Conservation (phyloP, 2,888 invertebrate species). For the Malacosoma neustria region DNA sequence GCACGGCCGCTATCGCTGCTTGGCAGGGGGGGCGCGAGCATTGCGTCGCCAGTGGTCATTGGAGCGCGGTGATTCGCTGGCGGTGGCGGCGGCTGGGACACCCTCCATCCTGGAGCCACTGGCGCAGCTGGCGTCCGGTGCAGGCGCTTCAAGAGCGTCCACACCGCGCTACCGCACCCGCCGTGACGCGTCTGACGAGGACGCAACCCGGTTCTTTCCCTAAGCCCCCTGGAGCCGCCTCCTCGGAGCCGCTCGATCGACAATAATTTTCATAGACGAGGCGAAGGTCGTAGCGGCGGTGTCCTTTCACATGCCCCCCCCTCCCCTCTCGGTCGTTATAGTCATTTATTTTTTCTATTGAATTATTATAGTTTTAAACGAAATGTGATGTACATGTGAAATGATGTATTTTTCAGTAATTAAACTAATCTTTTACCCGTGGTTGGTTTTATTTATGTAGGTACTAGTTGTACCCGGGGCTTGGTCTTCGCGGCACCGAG, state of each 20-base stretch:
- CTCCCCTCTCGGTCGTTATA: constrained; percentile 4
- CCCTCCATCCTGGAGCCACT: constrained; percentile 18
- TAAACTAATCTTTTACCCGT: constrained; percentile 32
- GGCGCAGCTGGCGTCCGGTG: constrained; percentile 14
- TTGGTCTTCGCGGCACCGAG: too few species aligned
- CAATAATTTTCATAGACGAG: constrained; percentile 54
- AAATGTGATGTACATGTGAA: constrained; percentile 38
- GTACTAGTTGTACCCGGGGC: too few species aligned
- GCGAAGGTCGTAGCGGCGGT: constrained; percentile 8
- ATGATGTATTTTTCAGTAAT: constrained; percentile 37
- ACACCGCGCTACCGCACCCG: constrained; percentile 37
- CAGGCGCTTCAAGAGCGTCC: constrained; percentile 17
- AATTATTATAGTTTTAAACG: constrained; percentile 21
- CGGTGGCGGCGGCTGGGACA: constrained; percentile 32
- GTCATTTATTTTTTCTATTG: constrained; percentile 24
- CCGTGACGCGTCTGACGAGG: constrained; percentile 25
- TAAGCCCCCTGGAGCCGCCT: constrained; percentile 8
- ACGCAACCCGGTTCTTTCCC: constrained; percentile 12
- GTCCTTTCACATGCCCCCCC: too few species aligned
- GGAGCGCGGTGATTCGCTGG: constrained; percentile 51
- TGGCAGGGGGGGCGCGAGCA: constrained; percentile 28
- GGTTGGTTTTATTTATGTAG: constrained; percentile 9
- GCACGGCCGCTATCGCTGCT: constrained; percentile 17
- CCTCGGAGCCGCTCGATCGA: constrained; percentile 26
- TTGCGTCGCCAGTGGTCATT: constrained; percentile 59